A percentile compares a stretch with the other conserved stretches of the same genome.
These are phyloP conservation scores for Sciurus carolinensis DNA, from an alignment of 2,797 vertebrate genomes.

Conservation along the genomic window DNA sequence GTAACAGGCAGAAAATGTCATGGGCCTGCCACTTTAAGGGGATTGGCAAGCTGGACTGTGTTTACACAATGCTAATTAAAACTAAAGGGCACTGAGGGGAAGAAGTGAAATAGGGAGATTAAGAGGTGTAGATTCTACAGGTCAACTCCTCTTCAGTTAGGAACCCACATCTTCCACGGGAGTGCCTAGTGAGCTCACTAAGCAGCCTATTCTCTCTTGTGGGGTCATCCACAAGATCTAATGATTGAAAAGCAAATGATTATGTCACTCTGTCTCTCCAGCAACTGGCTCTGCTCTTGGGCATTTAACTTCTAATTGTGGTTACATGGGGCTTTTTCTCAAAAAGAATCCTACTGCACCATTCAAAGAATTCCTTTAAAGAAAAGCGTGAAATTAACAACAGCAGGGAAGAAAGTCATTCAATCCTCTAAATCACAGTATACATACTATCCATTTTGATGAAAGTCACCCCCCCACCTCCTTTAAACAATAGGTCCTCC, in stretches of 20 bases:
- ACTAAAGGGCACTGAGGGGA: slow-evolving; percentile 63
- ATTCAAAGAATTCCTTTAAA: slow-evolving; percentile 70
- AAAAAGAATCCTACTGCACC: slow-evolving; percentile 61
- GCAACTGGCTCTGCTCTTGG: slow-evolving; percentile 65
- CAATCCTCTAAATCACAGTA: slow-evolving; percentile 61
- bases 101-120: slow-evolving; percentile 48
- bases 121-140: slow-evolving; percentile 19
- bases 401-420: slow-evolving; percentile 52
- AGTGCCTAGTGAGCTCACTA: background rate
- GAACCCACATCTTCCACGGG: background rate
- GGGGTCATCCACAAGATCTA: background rate
- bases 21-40: slow-evolving; percentile 59
- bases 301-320: slow-evolving; percentile 71
- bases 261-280: slow-evolving; percentile 52
- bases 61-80: slow-evolving; percentile 75
- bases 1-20: slow-evolving; percentile 1
- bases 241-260: slow-evolving; percentile 64
- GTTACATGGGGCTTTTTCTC: slow-evolving; percentile 60
- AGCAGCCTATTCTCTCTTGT: slow-evolving; percentile 30
- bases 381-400: slow-evolving; percentile 71
- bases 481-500: slow-evolving; percentile 61
- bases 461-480: background rate
- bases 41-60: slow-evolving; percentile 26
- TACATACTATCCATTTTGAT: slow-evolving; percentile 60
- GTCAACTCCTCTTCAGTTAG: slow-evolving; percentile 10